Evolutionary conservation across 2,797 vertebrate genomes (phyloP).

Genomic region (Benthosema pterotum): DNA sequence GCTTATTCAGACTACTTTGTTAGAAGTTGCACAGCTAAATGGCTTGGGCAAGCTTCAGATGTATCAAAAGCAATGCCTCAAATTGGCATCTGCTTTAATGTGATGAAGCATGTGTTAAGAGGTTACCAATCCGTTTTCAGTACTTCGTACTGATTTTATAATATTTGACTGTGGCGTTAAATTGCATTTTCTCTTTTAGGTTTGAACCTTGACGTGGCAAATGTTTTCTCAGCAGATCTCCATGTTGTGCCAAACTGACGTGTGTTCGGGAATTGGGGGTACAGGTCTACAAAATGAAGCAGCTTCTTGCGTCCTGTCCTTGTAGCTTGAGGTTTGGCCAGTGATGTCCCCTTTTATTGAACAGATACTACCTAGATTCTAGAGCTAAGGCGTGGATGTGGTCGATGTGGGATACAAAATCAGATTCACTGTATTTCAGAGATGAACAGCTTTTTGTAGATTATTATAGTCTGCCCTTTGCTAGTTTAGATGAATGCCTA

Average conservation of each 20-base stretch:
- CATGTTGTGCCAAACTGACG: conserved; percentile 80
- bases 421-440: conserved; percentile 49
- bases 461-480: conserved; percentile 35
- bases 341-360: conserved; percentile 62
- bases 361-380: conserved; percentile 67
- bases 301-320: conserved; percentile 84
- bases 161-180: conserved; percentile 80
- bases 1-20: conserved; percentile 11
- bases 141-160: conserved; percentile 57
- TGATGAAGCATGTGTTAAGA: conserved; percentile 61
- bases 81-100: conserved; percentile 42
- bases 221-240: conserved; percentile 83
- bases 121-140: conserved; percentile 50
- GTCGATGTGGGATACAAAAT: conserved; percentile 64
- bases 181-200: conserved; percentile 88
- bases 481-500: conserved; percentile 33
- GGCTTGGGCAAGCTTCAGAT: conserved; percentile 36
- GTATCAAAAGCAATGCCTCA: conserved; percentile 39
- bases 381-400: conserved; percentile 54
- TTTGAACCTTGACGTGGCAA: conserved; percentile 82
- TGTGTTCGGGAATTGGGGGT: conserved; percentile 82
- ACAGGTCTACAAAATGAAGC: conserved; percentile 89
- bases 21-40: conserved; percentile 37
- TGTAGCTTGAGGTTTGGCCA: conserved; percentile 73
- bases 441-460: conserved; percentile 43